phyloP scores from a whole-genome alignment of 2,113 vertebrate genomes.

The Calonectris borealis region DNA sequence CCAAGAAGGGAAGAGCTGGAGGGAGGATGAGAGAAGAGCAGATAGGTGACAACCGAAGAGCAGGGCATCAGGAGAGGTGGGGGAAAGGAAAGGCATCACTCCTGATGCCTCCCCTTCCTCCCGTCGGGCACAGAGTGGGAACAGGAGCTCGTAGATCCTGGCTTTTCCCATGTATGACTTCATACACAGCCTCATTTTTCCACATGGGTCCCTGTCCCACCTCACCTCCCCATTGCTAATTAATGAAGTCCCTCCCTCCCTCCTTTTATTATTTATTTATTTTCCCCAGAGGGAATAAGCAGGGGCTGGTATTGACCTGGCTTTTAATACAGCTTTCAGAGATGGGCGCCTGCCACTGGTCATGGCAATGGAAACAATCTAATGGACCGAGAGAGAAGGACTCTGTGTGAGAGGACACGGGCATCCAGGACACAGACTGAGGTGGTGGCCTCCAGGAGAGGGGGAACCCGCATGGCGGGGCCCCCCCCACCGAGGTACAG shows the following conservation, averaged over 20 bases:
- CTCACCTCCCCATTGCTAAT: neutral
- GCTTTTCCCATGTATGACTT: neutral
- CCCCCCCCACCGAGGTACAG: fast-evolving
- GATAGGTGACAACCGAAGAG: neutral
- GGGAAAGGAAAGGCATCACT: neutral
- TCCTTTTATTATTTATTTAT: constrained; percentile 34
- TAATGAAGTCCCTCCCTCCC: neutral
- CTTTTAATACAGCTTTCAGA: constrained; percentile 70
- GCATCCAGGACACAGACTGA: constrained; percentile 12
- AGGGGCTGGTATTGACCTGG: constrained; percentile 56
- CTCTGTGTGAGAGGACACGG: neutral
- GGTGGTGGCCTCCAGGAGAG: neutral
- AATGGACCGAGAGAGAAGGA: constrained; percentile 57
- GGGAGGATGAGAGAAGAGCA: neutral
- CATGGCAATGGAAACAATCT: constrained; percentile 56
- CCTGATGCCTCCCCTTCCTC: neutral
- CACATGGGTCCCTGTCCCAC: neutral
- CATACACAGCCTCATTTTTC: neutral
- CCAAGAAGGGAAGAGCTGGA: neutral
- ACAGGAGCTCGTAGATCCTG: neutral
- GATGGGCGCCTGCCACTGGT: neutral
- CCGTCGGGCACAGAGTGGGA: fast-evolving
- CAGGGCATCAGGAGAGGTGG: neutral
- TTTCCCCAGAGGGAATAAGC: constrained; percentile 44
- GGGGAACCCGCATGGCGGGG: neutral